Conservation (phyloP, 2,888 invertebrate species). For the Electrophaes corylata region DNA sequence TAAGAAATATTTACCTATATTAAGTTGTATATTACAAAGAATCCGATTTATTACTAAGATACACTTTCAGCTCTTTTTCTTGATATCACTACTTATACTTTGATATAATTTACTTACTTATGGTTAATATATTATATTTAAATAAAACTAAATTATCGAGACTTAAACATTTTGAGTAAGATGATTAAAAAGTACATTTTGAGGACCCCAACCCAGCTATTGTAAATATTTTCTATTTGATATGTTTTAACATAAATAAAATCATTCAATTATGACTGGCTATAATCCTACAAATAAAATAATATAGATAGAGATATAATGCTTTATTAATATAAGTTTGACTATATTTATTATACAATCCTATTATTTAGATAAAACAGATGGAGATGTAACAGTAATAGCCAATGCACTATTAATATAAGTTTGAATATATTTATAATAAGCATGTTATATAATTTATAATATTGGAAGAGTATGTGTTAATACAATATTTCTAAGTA, state of each 20-base stretch:
- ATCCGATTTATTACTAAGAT: slow-evolving; percentile 73
- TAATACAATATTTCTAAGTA: slow-evolving; percentile 40
- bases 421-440: neutral
- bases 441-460: slow-evolving; percentile 35
- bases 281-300: slow-evolving; percentile 25
- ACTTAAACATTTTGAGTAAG: slow-evolving; percentile 19
- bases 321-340: too few species aligned
- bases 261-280: slow-evolving; percentile 64
- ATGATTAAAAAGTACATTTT: slow-evolving; percentile 38
- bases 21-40: slow-evolving; percentile 59
- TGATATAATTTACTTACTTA: slow-evolving; percentile 15
- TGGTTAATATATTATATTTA: slow-evolving; percentile 11
- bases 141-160: slow-evolving; percentile 24
- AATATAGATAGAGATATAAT: neutral
- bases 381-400: neutral
- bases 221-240: slow-evolving; percentile 40
- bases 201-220: slow-evolving; percentile 79
- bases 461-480: slow-evolving; percentile 74
- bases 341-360: too few species aligned
- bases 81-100: slow-evolving; percentile 40
- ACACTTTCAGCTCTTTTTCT: slow-evolving; percentile 68
- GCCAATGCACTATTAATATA: neutral
- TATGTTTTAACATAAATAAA: slow-evolving; percentile 35
- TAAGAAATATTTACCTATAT: slow-evolving; percentile 36
- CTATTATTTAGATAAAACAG: too few species aligned